These are phyloP conservation scores for Sarcophaga caerulescens DNA, from an alignment of 2,888 invertebrate genomes.

Conservation along the genomic window DNA sequence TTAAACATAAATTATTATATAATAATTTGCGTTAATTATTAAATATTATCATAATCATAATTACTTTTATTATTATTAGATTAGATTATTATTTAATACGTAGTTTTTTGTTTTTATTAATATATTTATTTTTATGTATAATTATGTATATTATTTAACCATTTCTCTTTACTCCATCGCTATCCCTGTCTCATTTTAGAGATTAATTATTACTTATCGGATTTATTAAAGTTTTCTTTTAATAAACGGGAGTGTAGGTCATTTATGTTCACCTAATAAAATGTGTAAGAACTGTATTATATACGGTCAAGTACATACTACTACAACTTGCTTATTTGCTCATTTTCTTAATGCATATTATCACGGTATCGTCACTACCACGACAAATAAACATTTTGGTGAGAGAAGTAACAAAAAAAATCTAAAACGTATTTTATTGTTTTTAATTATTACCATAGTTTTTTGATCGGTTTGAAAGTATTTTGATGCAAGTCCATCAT, in stretches of 20 bases:
- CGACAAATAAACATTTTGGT: not conserved
- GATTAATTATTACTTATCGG: conserved; percentile 46
- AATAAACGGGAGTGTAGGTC: conserved; percentile 34
- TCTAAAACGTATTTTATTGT: conserved; percentile 70
- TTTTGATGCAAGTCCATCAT: conserved; percentile 71
- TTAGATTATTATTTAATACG: conserved; percentile 56
- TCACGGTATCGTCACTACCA: not conserved
- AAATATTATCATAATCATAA: conserved; percentile 67
- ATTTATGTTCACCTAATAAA: conserved; percentile 20
- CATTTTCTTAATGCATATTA: conserved; percentile 15
- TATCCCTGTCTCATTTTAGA: conserved; percentile 54
- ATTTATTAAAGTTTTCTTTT: conserved; percentile 51
- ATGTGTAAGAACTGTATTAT: conserved; percentile 29
- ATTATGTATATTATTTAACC: conserved; percentile 61
- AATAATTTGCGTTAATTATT: conserved; percentile 72
- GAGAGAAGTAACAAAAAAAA: conserved; percentile 68
- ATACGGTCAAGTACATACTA: conserved; percentile 14
- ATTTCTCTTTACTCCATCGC: conserved; percentile 55
- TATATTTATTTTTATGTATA: conserved; percentile 45
- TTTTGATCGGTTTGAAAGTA: conserved; percentile 21
- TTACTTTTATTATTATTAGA: conserved; percentile 59
- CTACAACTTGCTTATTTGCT: conserved; percentile 10
- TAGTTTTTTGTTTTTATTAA: conserved; percentile 28
- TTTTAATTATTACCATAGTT: conserved; percentile 45
- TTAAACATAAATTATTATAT: conserved; percentile 72